phyloP scores from a whole-genome alignment of 2,888 invertebrate species.

The Tiliacea aurago region DNA sequence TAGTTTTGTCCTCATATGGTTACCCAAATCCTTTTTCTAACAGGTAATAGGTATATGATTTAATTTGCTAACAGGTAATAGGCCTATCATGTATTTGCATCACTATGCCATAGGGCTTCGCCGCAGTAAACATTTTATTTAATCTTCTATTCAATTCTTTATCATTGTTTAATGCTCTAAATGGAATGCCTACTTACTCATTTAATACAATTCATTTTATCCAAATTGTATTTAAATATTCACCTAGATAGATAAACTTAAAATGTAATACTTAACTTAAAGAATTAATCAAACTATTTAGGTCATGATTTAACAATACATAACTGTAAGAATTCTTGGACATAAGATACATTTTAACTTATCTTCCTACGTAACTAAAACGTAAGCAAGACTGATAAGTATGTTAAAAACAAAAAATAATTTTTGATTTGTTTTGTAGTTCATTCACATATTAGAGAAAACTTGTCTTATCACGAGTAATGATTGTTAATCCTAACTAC shows the following conservation, averaged over 20 bases:
- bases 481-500: background rate
- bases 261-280: background rate
- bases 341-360: background rate
- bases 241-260: constrained; percentile 28
- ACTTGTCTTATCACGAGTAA: constrained; percentile 7
- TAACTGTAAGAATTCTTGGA: background rate
- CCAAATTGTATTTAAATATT: constrained; percentile 32
- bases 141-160: background rate
- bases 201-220: background rate
- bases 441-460: constrained; percentile 3
- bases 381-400: constrained; percentile 14
- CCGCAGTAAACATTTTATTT: background rate
- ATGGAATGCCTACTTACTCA: background rate
- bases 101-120: background rate
- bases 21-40: background rate
- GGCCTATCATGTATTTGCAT: background rate
- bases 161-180: background rate
- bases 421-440: background rate
- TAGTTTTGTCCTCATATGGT: background rate
- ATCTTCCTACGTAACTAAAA: constrained; percentile 18
- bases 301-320: constrained; percentile 21
- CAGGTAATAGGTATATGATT: background rate
- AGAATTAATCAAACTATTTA: constrained; percentile 4
- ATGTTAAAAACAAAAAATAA: constrained; percentile 4
- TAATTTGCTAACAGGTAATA: background rate